A percentile compares a stretch with the other conserved stretches of the same genome.
These are phyloP conservation scores for Orientallactaga bullata DNA, from an alignment of 2,113 vertebrate genomes.

Conservation along the genomic window DNA sequence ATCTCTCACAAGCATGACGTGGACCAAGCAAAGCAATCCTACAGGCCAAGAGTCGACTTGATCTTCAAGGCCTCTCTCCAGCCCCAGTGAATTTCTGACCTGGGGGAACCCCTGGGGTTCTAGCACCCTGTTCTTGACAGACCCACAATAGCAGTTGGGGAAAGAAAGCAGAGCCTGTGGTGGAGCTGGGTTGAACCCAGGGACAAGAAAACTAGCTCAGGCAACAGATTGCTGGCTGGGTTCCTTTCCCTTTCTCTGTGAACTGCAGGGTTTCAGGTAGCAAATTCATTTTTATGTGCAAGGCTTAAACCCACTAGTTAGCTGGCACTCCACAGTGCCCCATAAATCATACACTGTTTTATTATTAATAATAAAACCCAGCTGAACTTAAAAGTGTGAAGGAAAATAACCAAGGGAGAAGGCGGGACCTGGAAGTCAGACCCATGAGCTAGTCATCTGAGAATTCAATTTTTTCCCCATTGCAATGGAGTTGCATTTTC, in stretches of 20 bases:
- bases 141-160: not conserved
- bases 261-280: conserved; percentile 53
- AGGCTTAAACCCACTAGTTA: conserved; percentile 54
- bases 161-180: not conserved
- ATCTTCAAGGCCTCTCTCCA: not conserved
- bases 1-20: not conserved
- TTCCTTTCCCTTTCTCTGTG: not conserved
- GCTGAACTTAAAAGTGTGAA: conserved; percentile 12
- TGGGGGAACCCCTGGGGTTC: fast-evolving
- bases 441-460: not conserved
- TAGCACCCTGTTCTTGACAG: not conserved
- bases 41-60: not conserved
- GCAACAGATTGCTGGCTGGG: fast-evolving
- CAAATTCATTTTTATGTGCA: conserved; percentile 57
- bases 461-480: not conserved
- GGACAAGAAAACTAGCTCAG: not conserved
- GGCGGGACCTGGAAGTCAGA: not conserved
- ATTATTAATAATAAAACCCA: conserved; percentile 80
- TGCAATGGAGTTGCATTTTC: not conserved
- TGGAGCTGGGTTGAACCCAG: not conserved
- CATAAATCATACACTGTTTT: conserved; percentile 76
- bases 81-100: not conserved
- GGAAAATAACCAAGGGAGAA: not conserved
- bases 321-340: conserved; percentile 14
- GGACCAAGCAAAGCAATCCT: not conserved